A percentile compares a stretch with the other conserved stretches of the same genome.
Conservation (phyloP, 2,888 invertebrate genomes). For the Aplocera efformata region DNA sequence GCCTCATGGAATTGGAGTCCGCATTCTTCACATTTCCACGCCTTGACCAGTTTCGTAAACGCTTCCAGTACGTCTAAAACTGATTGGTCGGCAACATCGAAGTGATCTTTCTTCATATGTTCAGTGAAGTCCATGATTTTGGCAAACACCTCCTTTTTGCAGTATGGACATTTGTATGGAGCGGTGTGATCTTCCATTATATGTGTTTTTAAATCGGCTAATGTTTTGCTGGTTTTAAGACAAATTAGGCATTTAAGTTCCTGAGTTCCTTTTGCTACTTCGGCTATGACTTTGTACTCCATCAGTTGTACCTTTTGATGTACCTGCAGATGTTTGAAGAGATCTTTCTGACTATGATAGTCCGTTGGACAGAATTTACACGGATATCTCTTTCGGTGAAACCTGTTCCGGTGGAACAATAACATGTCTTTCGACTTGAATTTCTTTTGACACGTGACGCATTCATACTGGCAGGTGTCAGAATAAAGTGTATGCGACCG, state of each 20-base stretch:
- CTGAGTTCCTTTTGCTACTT: constrained; percentile 63
- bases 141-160: constrained; percentile 53
- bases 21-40: constrained; percentile 76
- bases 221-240: constrained; percentile 50
- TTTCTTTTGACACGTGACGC: constrained; percentile 55
- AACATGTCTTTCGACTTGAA: constrained; percentile 61
- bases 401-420: constrained; percentile 52
- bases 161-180: constrained; percentile 60
- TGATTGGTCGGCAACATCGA: constrained; percentile 60
- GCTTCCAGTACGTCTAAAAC: constrained; percentile 68
- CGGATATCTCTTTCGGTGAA: constrained; percentile 62
- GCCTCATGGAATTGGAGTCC: constrained; percentile 66
- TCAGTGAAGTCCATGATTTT: constrained; percentile 66
- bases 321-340: constrained; percentile 65
- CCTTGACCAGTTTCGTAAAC: constrained; percentile 62
- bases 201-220: constrained; percentile 63
- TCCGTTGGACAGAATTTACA: constrained; percentile 76
- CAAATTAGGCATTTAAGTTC: constrained; percentile 68
- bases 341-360: constrained; percentile 62
- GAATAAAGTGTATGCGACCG: constrained; percentile 54
- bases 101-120: constrained; percentile 63
- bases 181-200: constrained; percentile 67
- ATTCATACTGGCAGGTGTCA: constrained; percentile 44
- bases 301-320: constrained; percentile 72
- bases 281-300: constrained; percentile 70